Evolutionary conservation across 2,113 vertebrate species (phyloP), one percentile per base, ranked within the genome.

Genomic region (Semnornis frantzii): DNA sequence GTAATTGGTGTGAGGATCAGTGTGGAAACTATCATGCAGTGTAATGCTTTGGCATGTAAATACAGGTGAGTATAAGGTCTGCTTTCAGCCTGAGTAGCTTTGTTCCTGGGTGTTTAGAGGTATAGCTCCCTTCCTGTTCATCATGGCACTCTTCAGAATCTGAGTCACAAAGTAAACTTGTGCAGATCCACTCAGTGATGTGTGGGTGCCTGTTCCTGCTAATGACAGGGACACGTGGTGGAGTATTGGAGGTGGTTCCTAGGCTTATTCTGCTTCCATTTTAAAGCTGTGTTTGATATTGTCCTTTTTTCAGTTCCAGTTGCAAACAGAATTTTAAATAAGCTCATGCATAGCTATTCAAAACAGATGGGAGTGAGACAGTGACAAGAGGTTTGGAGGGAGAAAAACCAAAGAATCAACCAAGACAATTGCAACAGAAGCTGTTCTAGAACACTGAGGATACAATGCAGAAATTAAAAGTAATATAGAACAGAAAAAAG

Each of bases 341-440:
- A 90, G 72, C 57, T 72, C 1, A 10, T 87, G 50, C 37, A 37
- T 92, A 92, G 83, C 73, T 92, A 63, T 94, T 80, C 68, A 85
- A 92, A 94, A 89, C 94, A 94, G 85, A 90, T 91, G 92, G 93
- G 90, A 85, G 74, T n/a, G 31, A 85, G 83, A 71, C 73, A 78
- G 85, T 94, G 80, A 94, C 75, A 82, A 86, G 93, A 87, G 73
- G 78, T 59, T 68, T 85, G 48, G 46, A 10, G 50, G 23, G 23
- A 12, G 64, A 77, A 42, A 6, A 5, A 34, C 55, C 83, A 71
- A 84, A 70, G 48, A 63, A 55, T 48, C 21, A 39, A 73, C 55
- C 39, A 91, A 89, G 72, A 80, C 90, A 93, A 94, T 92, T 80
- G 81, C 58, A 96, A 60, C 62, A 83, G 88, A 95, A 92, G 82